phyloP scores from a whole-genome alignment of 2,888 invertebrate species.

The Rhagonycha lutea region DNA sequence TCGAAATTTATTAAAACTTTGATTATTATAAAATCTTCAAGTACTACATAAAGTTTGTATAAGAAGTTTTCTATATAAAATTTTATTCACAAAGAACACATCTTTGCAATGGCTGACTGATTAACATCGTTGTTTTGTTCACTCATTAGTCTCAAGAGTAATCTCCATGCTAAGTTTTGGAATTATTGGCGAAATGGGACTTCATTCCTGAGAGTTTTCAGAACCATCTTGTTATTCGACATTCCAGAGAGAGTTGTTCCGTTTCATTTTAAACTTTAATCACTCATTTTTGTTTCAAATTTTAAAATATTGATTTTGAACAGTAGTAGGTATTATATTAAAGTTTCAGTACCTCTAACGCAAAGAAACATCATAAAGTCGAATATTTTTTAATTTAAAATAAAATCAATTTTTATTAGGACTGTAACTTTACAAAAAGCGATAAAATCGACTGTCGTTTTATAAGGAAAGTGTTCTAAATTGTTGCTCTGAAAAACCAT shows the following conservation, averaged over 20 bases:
- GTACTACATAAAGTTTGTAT: not conserved
- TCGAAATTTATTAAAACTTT: not conserved
- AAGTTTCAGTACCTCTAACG: not conserved
- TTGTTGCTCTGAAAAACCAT: constrained; percentile 22
- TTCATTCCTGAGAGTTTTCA: constrained; percentile 32
- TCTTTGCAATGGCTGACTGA: constrained; percentile 47
- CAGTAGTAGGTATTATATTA: constrained; percentile 10
- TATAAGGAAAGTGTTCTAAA: constrained; percentile 32
- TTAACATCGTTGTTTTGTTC: constrained; percentile 48
- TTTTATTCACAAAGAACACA: constrained; percentile 38
- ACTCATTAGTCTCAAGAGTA: constrained; percentile 45
- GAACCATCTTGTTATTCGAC: constrained; percentile 20
- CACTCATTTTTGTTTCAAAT: constrained; percentile 46
- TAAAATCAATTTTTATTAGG: constrained; percentile 31
- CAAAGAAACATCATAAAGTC: not conserved
- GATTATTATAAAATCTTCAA: not conserved
- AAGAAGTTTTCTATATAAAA: constrained; percentile 13
- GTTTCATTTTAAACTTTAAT: constrained; percentile 46
- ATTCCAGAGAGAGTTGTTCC: constrained; percentile 39
- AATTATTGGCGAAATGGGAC: constrained; percentile 42
- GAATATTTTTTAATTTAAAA: not conserved
- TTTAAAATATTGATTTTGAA: constrained; percentile 28
- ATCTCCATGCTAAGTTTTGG: constrained; percentile 47
- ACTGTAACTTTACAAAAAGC: constrained; percentile 30
- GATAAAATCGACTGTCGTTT: constrained; percentile 33